Percentiles rank a stretch among this genome's conserved stretches.
Evolutionary conservation across 23 tunicate genomes (phyloP).

Genomic region (Styela clava): DNA sequence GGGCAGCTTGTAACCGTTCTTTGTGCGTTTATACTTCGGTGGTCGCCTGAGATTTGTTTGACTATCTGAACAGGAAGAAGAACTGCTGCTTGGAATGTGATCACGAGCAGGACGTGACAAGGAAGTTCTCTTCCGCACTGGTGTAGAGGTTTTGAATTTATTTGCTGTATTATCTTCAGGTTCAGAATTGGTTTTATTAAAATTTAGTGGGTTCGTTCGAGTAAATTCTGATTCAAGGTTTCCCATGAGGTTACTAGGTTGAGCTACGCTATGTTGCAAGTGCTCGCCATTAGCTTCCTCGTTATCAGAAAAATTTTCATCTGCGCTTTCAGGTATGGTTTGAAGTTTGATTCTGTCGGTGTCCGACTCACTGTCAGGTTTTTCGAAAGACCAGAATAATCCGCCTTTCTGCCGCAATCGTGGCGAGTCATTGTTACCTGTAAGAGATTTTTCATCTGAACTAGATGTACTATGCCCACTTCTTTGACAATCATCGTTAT

Average conservation of each 20-base stretch:
- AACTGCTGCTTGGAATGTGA: neutral
- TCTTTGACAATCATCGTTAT: neutral
- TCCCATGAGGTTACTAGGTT: neutral
- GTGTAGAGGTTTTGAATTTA: neutral
- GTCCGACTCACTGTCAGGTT: neutral
- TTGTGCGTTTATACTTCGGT: neutral
- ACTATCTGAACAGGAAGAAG: neutral
- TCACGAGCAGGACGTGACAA: neutral
- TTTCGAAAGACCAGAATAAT: neutral
- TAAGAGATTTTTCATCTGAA: neutral
- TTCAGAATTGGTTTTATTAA: neutral
- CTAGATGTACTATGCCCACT: too few relatives aligned
- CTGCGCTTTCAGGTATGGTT: constrained; percentile 14
- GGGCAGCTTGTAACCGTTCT: neutral
- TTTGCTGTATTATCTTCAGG: neutral
- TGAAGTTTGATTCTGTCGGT: neutral
- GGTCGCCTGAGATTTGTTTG: neutral
- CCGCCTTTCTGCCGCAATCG: neutral
- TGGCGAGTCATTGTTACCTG: neutral
- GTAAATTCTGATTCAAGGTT: too few relatives aligned
- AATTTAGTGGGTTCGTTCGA: neutral
- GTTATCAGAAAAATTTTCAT: neutral
- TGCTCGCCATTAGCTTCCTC: neutral
- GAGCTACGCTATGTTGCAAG: neutral
- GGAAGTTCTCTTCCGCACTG: neutral